Conservation (phyloP, 1,140 invertebrate species). For the Drosophila paulistorum region DNA sequence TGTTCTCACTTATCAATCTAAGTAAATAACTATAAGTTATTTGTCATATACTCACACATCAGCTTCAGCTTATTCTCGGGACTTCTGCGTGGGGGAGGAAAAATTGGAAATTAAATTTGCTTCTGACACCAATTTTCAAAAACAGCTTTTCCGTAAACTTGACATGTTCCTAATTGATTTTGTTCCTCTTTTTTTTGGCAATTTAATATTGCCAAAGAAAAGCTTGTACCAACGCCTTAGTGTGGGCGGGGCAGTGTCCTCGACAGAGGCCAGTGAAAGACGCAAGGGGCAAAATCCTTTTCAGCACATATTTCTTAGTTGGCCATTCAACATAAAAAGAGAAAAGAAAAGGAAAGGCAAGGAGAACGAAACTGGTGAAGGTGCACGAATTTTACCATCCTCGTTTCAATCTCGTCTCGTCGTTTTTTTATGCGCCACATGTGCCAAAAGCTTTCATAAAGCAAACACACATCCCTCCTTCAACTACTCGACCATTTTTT, state of each 20-base stretch:
- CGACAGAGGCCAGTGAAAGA: conserved; percentile 51
- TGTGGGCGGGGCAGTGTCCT: conserved; percentile 43
- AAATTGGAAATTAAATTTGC: conserved; percentile 74
- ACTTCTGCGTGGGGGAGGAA: background rate
- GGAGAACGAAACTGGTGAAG: conserved; percentile 25
- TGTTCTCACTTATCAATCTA: background rate
- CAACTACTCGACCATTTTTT: conserved; percentile 47
- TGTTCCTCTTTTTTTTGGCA: conserved; percentile 59
- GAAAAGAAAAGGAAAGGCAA: conserved; percentile 3
- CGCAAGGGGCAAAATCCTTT: conserved; percentile 72
- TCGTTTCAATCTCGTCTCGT: conserved; percentile 61
- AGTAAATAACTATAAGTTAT: background rate
- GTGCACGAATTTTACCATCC: conserved; percentile 29
- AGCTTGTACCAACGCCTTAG: conserved; percentile 24
- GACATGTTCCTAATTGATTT: conserved; percentile 82
- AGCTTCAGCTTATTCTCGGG: background rate
- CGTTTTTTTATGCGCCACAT: conserved; percentile 76
- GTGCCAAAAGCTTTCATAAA: conserved; percentile 79
- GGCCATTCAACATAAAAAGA: conserved; percentile 58
- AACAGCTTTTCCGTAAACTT: conserved; percentile 77
- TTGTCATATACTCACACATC: background rate
- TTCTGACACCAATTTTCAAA: conserved; percentile 76
- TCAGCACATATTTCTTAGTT: conserved; percentile 72
- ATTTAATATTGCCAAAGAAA: conserved; percentile 78
- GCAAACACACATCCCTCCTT: conserved; percentile 50